Conservation (phyloP, 2,797 vertebrate genomes). For the Falco columbarius region DNA sequence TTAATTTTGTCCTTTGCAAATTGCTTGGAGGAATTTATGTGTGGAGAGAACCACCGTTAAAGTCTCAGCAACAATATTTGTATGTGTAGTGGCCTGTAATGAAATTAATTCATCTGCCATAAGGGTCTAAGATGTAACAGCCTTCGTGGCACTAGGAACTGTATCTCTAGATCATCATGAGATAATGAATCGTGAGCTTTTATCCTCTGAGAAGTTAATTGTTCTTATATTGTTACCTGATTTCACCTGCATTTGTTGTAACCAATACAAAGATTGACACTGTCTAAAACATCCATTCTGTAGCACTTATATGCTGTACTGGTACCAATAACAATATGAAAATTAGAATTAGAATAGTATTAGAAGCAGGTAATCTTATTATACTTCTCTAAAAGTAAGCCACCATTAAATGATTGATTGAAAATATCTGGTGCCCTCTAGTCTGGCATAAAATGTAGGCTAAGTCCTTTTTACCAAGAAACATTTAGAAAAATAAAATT, state of each 20-base stretch:
- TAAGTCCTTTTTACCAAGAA: slow-evolving; percentile 9
- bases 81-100: background rate
- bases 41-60: background rate
- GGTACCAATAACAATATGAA: background rate
- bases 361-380: slow-evolving; percentile 1
- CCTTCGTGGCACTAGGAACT: background rate
- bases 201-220: background rate
- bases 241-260: background rate
- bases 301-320: background rate
- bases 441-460: background rate
- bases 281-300: background rate
- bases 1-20: background rate
- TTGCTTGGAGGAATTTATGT: background rate
- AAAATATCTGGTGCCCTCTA: background rate
- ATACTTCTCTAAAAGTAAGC: background rate
- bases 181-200: background rate
- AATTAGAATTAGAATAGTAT: background rate
- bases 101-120: background rate
- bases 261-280: background rate
- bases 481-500: background rate
- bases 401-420: slow-evolving; percentile 14
- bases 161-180: background rate
- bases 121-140: background rate
- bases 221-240: background rate
- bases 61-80: background rate